A percentile compares a stretch with the other conserved stretches of the same genome.
phyloP scores from a whole-genome alignment of 2,888 invertebrate species.

The Lottia scabra region DNA sequence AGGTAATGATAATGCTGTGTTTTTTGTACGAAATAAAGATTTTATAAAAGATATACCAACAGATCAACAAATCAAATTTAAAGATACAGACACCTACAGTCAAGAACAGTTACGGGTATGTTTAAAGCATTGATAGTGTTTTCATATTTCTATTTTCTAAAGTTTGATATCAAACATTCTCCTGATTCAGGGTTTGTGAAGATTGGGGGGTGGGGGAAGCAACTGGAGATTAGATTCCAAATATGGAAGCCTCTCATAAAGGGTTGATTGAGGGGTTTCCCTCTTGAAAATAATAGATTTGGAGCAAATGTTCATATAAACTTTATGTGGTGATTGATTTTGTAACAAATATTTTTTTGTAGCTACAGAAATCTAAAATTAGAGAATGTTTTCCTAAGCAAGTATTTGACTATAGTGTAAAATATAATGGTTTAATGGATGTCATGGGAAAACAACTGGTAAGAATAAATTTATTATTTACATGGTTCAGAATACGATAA shows the following conservation, averaged over 20 bases:
- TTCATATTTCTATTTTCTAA: too few relatives aligned
- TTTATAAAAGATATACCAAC: constrained; percentile 49
- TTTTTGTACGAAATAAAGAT: constrained; percentile 52
- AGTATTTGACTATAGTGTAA: constrained; percentile 44
- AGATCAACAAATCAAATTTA: constrained; percentile 37
- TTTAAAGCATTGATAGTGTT: too few relatives aligned
- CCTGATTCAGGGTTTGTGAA: too few relatives aligned
- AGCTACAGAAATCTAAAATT: constrained; percentile 42
- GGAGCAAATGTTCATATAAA: too few relatives aligned
- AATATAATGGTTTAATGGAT: constrained; percentile 36
- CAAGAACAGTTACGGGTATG: constrained; percentile 50
- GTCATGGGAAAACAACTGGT: constrained; percentile 50
- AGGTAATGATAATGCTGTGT: constrained; percentile 61
- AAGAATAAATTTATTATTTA: constrained; percentile 1
- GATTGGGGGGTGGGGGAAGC: too few relatives aligned
- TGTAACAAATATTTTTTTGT: too few relatives aligned
- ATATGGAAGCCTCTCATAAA: too few relatives aligned
- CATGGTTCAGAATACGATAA: too few relatives aligned
- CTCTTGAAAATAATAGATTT: too few relatives aligned
- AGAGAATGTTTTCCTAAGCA: constrained; percentile 45
- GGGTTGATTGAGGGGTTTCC: too few relatives aligned
- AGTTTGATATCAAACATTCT: too few relatives aligned
- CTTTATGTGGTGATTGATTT: neutral
- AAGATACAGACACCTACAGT: constrained; percentile 41
- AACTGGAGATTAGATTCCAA: too few relatives aligned